Base-by-base conservation (phyloP, 1,140 invertebrate species). In the Mycetomoellerius zeteki region DNA sequence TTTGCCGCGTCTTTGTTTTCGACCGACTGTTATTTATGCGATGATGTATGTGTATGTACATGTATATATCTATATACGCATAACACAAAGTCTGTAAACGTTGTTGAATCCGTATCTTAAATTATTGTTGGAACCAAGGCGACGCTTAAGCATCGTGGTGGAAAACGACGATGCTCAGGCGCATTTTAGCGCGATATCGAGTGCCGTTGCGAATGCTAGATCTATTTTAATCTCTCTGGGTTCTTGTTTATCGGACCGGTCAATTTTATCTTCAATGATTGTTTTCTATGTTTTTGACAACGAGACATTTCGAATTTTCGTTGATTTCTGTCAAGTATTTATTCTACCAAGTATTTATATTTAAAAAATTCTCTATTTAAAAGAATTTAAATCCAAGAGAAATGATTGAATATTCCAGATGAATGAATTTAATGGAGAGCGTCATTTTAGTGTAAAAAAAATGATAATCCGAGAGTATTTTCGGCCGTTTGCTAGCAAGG, bases 101-200 rank as follows among this genome's bases (percentile, higher is more conserved):
- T 60, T 82, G 88, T 86, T 90, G n/a, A 82, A 78, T 54, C 30
- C 6, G 21, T 85, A 64, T 78, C 24, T 78, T 85, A 78, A 76
- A 78, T 65, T 64, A 85, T 84, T 75, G 54, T 84, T 84, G 52
- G 43, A 84, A 75, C 27, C 37, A 37, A 82, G 54, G 37, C 12
- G 37, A 84, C 27, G 27, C 33, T 58, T 56, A 19, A 73, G 47
- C 78, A 81, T 72, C 33, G 67, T 56, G 5, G 65, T 69, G 37
- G 65, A 47, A 69, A 27, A 47, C 21, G n/a, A 65, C 10, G 65
- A 54, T 27, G 43, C 76, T 52, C 60, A 47, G n/a, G 24, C 43
- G 33, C 12, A 30, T 75, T 75, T 56, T 75, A 56, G 19, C 27
- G 33, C 58, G 30, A 37, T n/a, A 33, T 71, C 50, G 54, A 62